Evolutionary conservation across 2,797 vertebrate genomes (phyloP).

Genomic region (Lepus townsendii): DNA sequence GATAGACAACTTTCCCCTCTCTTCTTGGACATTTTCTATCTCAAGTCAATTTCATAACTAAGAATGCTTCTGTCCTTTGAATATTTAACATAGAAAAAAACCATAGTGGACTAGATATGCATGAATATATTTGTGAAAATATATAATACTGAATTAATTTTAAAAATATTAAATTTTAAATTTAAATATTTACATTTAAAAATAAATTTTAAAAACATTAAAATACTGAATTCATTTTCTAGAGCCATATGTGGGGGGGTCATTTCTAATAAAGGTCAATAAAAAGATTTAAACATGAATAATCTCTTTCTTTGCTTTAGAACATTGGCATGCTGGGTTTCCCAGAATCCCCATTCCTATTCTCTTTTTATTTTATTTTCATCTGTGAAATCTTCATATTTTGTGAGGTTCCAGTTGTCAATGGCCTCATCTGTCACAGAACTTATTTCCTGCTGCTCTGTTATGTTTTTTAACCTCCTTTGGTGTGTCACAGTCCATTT

Average conservation of each 20-base stretch:
- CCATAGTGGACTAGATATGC: not conserved
- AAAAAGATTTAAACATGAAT: not conserved
- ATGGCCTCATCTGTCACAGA: not conserved
- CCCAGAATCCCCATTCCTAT: not conserved
- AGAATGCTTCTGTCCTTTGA: not conserved
- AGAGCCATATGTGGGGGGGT: not conserved
- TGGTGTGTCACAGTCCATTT: not conserved
- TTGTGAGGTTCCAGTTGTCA: not conserved
- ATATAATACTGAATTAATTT: too few species aligned
- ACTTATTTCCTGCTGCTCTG: not conserved
- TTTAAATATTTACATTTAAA: too few species aligned
- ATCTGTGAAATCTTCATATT: not conserved
- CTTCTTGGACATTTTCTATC: not conserved
- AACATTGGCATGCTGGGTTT: not conserved
- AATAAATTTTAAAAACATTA: not conserved
- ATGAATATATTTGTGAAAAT: not conserved
- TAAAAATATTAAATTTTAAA: too few species aligned
- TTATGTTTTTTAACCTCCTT: not conserved
- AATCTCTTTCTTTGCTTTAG: not conserved
- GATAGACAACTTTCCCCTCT: not conserved
- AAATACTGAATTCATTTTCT: not conserved
- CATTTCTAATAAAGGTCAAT: not conserved
- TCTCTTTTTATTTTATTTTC: not conserved
- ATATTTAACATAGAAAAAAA: constrained; percentile 30
- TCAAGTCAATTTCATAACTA: not conserved